These are phyloP conservation scores for Endomychus coccineus DNA, from an alignment of 2,888 invertebrate genomes.

Conservation along the genomic window DNA sequence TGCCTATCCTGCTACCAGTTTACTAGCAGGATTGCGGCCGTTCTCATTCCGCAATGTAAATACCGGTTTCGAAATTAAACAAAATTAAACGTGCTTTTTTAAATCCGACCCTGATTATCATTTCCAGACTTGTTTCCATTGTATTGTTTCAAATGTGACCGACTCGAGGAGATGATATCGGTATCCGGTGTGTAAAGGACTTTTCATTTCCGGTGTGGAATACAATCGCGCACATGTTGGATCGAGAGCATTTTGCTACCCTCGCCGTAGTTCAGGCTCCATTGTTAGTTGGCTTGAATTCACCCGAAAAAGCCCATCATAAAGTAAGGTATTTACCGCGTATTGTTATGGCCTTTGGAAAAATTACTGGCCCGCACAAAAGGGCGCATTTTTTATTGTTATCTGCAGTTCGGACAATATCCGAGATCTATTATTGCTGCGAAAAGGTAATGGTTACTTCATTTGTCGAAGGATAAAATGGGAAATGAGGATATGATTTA, in stretches of 20 bases:
- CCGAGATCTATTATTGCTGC: too few species aligned
- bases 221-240: slow-evolving; percentile 30
- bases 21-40: too few species aligned
- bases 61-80: too few species aligned
- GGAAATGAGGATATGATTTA: too few species aligned
- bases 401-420: slow-evolving; percentile 21
- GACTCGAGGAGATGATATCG: slow-evolving; percentile 26
- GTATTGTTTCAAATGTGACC: slow-evolving; percentile 17
- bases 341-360: slow-evolving; percentile 29
- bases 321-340: slow-evolving; percentile 32
- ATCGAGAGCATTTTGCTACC: slow-evolving; percentile 29
- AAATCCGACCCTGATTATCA: too few species aligned
- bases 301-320: slow-evolving; percentile 29
- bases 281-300: slow-evolving; percentile 31
- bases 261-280: slow-evolving; percentile 16
- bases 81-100: too few species aligned
- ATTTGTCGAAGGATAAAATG: too few species aligned
- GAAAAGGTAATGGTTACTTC: too few species aligned
- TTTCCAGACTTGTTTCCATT: slow-evolving; percentile 6
- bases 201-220: slow-evolving; percentile 34
- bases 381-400: slow-evolving; percentile 30
- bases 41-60: too few species aligned
- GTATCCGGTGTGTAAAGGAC: slow-evolving; percentile 28
- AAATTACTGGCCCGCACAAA: slow-evolving; percentile 27
- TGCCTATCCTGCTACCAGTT: too few species aligned